Percentiles rank a stretch among this genome's conserved stretches.
Conservation (phyloP, 2,888 invertebrate species). For the Lithophane leautieri region DNA sequence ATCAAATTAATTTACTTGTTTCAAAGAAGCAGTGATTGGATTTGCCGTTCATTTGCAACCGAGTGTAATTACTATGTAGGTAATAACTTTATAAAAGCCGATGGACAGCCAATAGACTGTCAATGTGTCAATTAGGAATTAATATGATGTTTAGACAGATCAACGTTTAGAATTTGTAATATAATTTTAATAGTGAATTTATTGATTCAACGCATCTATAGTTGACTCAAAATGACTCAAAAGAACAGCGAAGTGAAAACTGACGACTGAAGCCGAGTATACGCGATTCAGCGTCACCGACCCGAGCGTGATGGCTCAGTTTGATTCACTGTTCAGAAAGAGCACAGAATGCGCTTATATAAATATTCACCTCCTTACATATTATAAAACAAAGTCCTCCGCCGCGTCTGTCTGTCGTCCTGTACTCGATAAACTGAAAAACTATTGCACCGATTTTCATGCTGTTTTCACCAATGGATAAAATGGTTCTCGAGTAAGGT, state of each 20-base stretch:
- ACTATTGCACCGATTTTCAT: too few species aligned
- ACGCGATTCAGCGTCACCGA: not conserved
- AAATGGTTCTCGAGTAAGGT: too few species aligned
- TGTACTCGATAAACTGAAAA: too few species aligned
- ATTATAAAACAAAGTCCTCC: too few species aligned
- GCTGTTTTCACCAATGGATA: too few species aligned
- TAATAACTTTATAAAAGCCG: conserved; percentile 17
- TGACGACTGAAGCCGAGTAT: not conserved
- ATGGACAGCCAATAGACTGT: not conserved
- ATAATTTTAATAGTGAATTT: not conserved
- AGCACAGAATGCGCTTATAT: too few species aligned
- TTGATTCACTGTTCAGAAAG: not conserved
- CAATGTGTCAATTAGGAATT: conserved; percentile 24
- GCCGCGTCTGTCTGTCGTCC: too few species aligned
- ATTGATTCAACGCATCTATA: not conserved
- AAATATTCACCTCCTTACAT: too few species aligned
- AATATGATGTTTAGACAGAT: conserved; percentile 23
- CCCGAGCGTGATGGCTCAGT: not conserved
- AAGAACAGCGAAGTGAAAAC: not conserved
- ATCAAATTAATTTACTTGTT: conserved; percentile 42
- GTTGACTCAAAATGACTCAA: not conserved
- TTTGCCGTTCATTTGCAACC: conserved; percentile 21
- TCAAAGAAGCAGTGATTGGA: conserved; percentile 36
- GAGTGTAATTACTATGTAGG: conserved; percentile 32
- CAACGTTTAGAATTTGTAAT: not conserved